Conservation (phyloP, 2,888 invertebrate genomes). For the Drosophila paranaensis region DNA sequence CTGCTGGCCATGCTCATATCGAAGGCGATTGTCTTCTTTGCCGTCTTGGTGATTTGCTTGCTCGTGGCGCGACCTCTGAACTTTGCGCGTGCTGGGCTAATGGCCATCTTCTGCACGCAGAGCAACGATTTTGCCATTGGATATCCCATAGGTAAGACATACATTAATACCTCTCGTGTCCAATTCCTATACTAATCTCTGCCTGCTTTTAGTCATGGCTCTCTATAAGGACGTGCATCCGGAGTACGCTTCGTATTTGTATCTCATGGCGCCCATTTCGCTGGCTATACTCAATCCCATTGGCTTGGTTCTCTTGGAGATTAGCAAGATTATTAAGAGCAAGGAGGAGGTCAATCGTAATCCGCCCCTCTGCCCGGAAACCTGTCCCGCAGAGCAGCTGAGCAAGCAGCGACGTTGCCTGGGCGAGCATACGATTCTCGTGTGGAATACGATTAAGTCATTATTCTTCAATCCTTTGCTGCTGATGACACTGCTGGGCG, state of each 20-base stretch:
- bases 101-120: slow-evolving; percentile 97
- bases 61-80: slow-evolving; percentile 92
- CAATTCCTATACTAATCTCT: slow-evolving; percentile 41
- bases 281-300: slow-evolving; percentile 96
- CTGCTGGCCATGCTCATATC: slow-evolving; percentile 93
- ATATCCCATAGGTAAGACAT: slow-evolving; percentile 91
- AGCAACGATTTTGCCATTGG: slow-evolving; percentile 99
- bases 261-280: slow-evolving; percentile 97
- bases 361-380: slow-evolving; percentile 80
- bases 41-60: slow-evolving; percentile 91
- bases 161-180: neutral
- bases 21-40: slow-evolving; percentile 93
- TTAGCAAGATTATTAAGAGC: slow-evolving; percentile 86
- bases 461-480: slow-evolving; percentile 95
- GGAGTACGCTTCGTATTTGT: slow-evolving; percentile 95
- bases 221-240: slow-evolving; percentile 94
- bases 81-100: slow-evolving; percentile 94
- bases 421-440: slow-evolving; percentile 75
- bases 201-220: slow-evolving; percentile 88
- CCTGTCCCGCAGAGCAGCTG: slow-evolving; percentile 77
- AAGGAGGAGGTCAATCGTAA: slow-evolving; percentile 72
- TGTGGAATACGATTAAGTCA: slow-evolving; percentile 87
- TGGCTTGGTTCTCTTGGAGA: slow-evolving; percentile 95
- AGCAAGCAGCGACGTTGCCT: slow-evolving; percentile 73
- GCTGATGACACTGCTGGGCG: slow-evolving; percentile 96